These are phyloP conservation scores for Drosophila koepferae DNA, from an alignment of 2,888 invertebrate genomes.

Conservation along the genomic window DNA sequence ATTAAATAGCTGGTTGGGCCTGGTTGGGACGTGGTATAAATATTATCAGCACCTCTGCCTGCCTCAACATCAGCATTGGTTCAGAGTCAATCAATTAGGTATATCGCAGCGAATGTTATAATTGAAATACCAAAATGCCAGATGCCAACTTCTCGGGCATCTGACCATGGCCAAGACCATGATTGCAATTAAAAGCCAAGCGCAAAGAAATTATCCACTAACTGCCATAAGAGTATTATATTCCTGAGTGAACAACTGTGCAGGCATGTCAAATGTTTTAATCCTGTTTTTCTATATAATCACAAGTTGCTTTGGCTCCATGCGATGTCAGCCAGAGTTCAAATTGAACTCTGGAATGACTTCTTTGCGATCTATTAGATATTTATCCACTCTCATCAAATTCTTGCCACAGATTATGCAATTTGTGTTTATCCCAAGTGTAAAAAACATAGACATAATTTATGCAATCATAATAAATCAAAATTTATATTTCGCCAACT, in stretches of 20 bases:
- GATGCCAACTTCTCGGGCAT: conserved; percentile 23
- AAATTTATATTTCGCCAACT: conserved; percentile 22
- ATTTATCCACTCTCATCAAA: not conserved
- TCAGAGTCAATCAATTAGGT: conserved; percentile 73
- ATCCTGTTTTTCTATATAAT: conserved; percentile 28
- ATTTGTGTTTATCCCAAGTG: conserved; percentile 1
- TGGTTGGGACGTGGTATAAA: conserved; percentile 65
- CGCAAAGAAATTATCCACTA: conserved; percentile 5
- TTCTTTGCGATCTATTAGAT: not conserved
- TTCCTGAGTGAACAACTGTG: conserved; percentile 9
- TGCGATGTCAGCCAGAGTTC: not conserved
- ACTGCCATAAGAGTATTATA: conserved; percentile 24
- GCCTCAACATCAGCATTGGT: conserved; percentile 14
- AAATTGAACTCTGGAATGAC: not conserved
- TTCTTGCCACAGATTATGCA: conserved; percentile 1
- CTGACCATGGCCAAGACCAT: conserved; percentile 37
- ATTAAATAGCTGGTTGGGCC: conserved; percentile 66
- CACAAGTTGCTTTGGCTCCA: not conserved
- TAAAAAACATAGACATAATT: not conserved
- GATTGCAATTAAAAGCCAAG: conserved; percentile 27
- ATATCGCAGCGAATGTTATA: conserved; percentile 62
- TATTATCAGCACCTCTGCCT: conserved; percentile 70
- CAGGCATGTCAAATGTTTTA: conserved; percentile 57
- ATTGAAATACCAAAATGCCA: conserved; percentile 67
- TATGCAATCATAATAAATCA: conserved; percentile 26